Percentiles rank a stretch among this genome's conserved stretches.
Conservation (phyloP, 2,113 vertebrate genomes). For the Syrrhaptes paradoxus region DNA sequence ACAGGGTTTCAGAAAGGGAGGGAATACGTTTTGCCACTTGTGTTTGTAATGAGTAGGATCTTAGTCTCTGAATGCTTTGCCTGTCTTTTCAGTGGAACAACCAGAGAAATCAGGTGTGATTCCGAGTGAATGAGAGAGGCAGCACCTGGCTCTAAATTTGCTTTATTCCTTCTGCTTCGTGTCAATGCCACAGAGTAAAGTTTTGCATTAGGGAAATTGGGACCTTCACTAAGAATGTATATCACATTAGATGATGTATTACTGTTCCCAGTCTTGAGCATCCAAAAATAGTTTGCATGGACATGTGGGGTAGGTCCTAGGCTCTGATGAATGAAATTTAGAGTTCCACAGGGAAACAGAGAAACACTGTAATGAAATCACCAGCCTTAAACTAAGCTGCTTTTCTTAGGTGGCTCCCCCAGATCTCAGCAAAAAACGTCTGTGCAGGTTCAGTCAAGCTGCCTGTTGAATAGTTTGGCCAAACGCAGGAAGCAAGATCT, state of each 20-base stretch:
- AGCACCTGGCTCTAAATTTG: neutral
- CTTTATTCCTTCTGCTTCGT: neutral
- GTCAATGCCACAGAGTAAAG: conserved; percentile 25
- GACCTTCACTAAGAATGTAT: neutral
- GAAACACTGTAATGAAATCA: conserved; percentile 49
- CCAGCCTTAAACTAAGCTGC: conserved; percentile 31
- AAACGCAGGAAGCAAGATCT: conserved; percentile 67
- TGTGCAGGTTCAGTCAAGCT: conserved; percentile 40
- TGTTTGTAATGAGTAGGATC: neutral
- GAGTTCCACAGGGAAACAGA: neutral
- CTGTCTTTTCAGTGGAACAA: neutral
- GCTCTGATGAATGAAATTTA: conserved; percentile 6
- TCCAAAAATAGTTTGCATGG: conserved; percentile 12
- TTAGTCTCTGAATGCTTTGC: neutral
- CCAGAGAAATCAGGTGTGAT: neutral
- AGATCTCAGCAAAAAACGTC: neutral
- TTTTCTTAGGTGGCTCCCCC: conserved; percentile 49
- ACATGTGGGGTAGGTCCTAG: neutral
- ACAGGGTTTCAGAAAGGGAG: neutral
- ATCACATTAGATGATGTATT: neutral
- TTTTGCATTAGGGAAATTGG: conserved; percentile 13
- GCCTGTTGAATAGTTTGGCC: conserved; percentile 64
- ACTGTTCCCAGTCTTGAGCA: neutral
- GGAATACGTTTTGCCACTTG: neutral
- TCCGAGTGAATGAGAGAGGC: neutral